These are phyloP conservation scores for Brachionus sp. DNA, from an alignment of 1,140 invertebrate genomes.

Conservation along the genomic window DNA sequence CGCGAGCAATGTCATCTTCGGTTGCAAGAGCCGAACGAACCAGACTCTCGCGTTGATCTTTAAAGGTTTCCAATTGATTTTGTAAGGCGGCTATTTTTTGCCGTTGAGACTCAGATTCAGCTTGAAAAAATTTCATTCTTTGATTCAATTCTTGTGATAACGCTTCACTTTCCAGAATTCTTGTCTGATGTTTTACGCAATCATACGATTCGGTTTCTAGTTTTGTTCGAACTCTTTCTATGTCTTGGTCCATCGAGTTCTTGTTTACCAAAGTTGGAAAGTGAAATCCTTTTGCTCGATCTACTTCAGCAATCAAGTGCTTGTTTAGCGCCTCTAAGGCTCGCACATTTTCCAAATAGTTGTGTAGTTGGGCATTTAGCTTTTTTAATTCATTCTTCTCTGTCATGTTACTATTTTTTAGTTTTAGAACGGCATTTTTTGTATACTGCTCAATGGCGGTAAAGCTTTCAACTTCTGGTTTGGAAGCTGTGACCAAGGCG, in stretches of 20 bases:
- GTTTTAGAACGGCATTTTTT: slow-evolving; percentile 32
- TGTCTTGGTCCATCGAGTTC: background rate
- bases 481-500: background rate
- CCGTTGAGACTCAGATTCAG: background rate
- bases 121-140: slow-evolving; percentile 10
- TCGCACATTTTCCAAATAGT: slow-evolving; percentile 31
- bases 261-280: slow-evolving; percentile 32
- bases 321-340: slow-evolving; percentile 4
- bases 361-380: slow-evolving; percentile 17
- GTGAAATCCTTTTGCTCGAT: background rate
- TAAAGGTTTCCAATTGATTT: background rate
- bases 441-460: slow-evolving; percentile 17
- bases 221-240: background rate
- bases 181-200: background rate
- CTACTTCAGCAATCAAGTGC: slow-evolving; percentile 37
- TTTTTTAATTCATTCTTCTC: slow-evolving; percentile 33
- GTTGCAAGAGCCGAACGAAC: background rate
- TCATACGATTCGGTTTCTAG: background rate
- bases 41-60: slow-evolving; percentile 16
- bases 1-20: slow-evolving; percentile 27
- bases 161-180: slow-evolving; percentile 21
- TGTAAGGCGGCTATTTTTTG: background rate
- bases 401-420: slow-evolving; percentile 27
- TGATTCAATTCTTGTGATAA: background rate
- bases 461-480: background rate